Percentiles rank a stretch among this genome's conserved stretches.
Conservation (phyloP, 2,797 vertebrate genomes). For the Ctenopoma kingsleyae region DNA sequence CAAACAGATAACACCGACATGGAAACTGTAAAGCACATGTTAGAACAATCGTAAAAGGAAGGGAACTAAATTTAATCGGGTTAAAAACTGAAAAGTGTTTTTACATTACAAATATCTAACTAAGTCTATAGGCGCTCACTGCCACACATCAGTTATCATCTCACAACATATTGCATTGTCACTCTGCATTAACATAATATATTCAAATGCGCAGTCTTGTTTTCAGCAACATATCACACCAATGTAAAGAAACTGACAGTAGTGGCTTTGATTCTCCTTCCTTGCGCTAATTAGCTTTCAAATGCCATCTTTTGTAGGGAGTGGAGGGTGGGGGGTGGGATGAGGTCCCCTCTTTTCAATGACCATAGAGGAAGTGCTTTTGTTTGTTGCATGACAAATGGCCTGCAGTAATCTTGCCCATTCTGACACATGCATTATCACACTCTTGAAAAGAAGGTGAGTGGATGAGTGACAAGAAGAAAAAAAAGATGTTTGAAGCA, state of each 20-base stretch:
- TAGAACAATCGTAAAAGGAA: not conserved
- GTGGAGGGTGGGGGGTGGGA: not conserved
- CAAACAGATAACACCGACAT: conserved; percentile 8
- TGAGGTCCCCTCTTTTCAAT: conserved; percentile 41
- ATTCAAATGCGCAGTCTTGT: conserved; percentile 42
- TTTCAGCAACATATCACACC: conserved; percentile 42
- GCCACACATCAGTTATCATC: not conserved
- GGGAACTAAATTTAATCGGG: not conserved
- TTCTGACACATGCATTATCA: conserved; percentile 48
- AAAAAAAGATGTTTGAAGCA: conserved; percentile 10
- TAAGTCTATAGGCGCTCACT: not conserved
- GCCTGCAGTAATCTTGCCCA: conserved; percentile 53
- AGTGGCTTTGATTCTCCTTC: conserved; percentile 46
- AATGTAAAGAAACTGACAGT: conserved; percentile 45
- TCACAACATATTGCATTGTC: conserved; percentile 7
- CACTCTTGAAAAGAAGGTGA: conserved; percentile 55
- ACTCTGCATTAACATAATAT: conserved; percentile 19
- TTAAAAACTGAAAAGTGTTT: no score
- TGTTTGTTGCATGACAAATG: conserved; percentile 75
- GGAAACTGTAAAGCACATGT: not conserved
- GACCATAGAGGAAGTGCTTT: conserved; percentile 72
- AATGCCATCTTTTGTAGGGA: conserved; percentile 33
- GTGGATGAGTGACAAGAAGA: conserved; percentile 56
- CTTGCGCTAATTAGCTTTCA: conserved; percentile 64
- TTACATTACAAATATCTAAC: not conserved